These are phyloP conservation scores for Muscina levida DNA, from an alignment of 2,888 invertebrate genomes.

Conservation along the genomic window DNA sequence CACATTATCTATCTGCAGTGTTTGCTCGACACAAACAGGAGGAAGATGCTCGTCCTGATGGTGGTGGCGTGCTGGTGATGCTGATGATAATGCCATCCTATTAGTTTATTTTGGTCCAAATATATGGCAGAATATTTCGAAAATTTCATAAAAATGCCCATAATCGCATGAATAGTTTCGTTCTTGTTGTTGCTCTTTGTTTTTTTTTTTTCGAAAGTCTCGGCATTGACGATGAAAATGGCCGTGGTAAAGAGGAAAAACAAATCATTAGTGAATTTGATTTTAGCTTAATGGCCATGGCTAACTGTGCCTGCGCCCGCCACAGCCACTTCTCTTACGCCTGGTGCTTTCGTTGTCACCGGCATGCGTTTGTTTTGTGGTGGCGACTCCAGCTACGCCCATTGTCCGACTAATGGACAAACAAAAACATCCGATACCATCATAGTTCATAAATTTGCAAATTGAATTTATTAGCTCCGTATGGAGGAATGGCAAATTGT, in stretches of 20 bases:
- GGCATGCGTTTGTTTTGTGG: neutral
- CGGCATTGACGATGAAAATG: conserved; percentile 1
- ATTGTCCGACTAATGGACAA: conserved; percentile 36
- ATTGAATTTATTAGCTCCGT: conserved; percentile 43
- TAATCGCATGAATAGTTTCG: conserved; percentile 50
- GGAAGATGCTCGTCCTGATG: neutral
- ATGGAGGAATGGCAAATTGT: conserved; percentile 40
- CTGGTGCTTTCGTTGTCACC: too few relatives aligned
- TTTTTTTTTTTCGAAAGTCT: neutral
- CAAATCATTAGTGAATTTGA: conserved; percentile 56
- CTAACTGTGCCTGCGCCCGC: conserved; percentile 2
- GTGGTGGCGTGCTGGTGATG: neutral
- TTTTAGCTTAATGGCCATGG: conserved; percentile 47
- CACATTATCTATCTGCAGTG: too few relatives aligned
- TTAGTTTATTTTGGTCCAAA: conserved; percentile 35
- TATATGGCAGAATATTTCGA: conserved; percentile 43
- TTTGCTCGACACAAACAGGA: neutral
- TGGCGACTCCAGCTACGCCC: neutral
- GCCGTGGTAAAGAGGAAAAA: conserved; percentile 16
- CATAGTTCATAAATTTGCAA: conserved; percentile 38
- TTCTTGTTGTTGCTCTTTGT: conserved; percentile 29
- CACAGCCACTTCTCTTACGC: neutral
- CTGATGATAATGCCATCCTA: neutral
- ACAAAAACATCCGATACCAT: conserved; percentile 41
- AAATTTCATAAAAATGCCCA: conserved; percentile 52